These are phyloP conservation scores for Atta texana DNA, from an alignment of 1,140 invertebrate genomes.

Conservation along the genomic window DNA sequence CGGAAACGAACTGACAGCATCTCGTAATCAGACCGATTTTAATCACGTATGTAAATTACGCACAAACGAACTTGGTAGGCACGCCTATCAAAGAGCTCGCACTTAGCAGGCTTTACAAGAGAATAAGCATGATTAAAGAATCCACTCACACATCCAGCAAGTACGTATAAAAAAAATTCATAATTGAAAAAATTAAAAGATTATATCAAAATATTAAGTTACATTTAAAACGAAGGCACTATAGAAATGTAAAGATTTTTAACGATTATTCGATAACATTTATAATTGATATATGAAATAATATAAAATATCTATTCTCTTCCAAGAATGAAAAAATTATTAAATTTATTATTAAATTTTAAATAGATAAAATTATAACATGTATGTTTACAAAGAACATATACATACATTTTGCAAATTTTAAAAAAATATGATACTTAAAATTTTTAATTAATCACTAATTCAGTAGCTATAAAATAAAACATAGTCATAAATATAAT, in stretches of 20 bases:
- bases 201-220: constrained; percentile 4
- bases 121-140: neutral
- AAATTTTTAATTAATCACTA: neutral
- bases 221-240: neutral
- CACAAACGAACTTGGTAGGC: constrained; percentile 42
- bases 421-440: neutral
- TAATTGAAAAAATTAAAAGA: neutral
- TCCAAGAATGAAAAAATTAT: neutral
- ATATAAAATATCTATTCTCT: constrained; percentile 2
- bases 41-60: constrained; percentile 56
- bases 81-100: constrained; percentile 19
- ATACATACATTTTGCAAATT: neutral
- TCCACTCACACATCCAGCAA: neutral
- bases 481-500: neutral
- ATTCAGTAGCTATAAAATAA: neutral
- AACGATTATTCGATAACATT: neutral
- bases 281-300: neutral
- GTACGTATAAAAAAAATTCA: neutral
- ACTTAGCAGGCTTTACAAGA: neutral
- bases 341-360: neutral
- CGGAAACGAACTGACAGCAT: constrained; percentile 28
- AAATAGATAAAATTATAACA: neutral
- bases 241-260: neutral
- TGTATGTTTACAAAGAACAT: neutral
- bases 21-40: constrained; percentile 49